Conservation (phyloP, 2,888 invertebrate species). For the Netelia fuscicornis region DNA sequence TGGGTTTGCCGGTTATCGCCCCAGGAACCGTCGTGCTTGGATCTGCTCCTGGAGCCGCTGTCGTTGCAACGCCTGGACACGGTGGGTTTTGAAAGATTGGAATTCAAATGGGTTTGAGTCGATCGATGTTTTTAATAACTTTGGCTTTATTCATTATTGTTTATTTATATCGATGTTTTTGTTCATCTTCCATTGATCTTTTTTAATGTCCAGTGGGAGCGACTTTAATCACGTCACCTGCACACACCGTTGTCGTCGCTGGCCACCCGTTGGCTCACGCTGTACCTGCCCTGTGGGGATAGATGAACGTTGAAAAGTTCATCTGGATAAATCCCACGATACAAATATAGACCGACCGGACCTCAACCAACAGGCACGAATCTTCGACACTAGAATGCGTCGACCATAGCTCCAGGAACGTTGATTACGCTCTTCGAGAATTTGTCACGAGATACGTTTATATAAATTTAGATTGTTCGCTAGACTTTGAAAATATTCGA, state of each 20-base stretch:
- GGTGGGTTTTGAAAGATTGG: conserved; percentile 40
- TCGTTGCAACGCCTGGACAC: conserved; percentile 60
- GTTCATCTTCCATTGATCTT: background rate
- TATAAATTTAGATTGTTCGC: conserved; percentile 33
- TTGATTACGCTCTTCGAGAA: background rate
- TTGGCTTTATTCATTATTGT: background rate
- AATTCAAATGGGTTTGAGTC: background rate
- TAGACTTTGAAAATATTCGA: conserved; percentile 10
- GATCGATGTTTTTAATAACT: background rate
- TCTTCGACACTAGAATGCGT: conserved; percentile 2
- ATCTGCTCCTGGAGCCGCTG: conserved; percentile 51
- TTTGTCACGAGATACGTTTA: background rate
- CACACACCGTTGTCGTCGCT: conserved; percentile 47
- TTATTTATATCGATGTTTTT: background rate
- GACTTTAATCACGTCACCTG: conserved; percentile 59
- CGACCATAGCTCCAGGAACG: conserved; percentile 4
- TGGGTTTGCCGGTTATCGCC: conserved; percentile 61
- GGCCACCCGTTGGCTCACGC: conserved; percentile 42
- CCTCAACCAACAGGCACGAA: conserved; percentile 30
- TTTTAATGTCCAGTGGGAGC: conserved; percentile 28
- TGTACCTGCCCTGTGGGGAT: conserved; percentile 56
- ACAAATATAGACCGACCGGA: conserved; percentile 38
- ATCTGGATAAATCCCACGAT: background rate
- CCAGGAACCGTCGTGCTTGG: conserved; percentile 51
- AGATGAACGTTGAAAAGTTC: background rate